Evolutionary conservation across 2,797 vertebrate species (phyloP).

Genomic region (Pangasius sanitwongsei): DNA sequence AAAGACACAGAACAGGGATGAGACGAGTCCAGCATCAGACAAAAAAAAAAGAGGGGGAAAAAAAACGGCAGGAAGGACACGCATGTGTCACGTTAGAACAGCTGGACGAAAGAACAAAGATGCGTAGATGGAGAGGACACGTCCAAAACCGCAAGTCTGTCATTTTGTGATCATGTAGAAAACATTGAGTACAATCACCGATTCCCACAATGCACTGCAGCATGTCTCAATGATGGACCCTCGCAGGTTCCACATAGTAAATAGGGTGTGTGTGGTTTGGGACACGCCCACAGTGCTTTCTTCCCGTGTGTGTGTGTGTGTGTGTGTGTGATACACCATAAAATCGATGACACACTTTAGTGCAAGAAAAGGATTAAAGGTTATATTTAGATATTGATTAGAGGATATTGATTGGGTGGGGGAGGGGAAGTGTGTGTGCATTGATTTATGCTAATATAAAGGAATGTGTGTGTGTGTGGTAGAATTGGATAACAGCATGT

Average conservation of each 20-base stretch:
- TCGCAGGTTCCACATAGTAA: neutral
- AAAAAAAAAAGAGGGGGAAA: neutral
- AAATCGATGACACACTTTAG: neutral
- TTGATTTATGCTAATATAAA: constrained; percentile 19
- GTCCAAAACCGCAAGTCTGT: neutral
- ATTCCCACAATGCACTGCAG: neutral
- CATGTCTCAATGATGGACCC: neutral
- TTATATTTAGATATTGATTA: constrained; percentile 40
- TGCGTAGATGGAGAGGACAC: neutral
- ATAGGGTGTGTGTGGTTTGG: neutral
- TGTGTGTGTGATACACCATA: neutral
- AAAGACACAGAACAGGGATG: neutral
- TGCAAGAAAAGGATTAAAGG: constrained; percentile 23
- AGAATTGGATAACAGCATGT: neutral
- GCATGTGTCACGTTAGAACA: constrained; percentile 16
- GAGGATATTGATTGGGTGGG: constrained; percentile 42
- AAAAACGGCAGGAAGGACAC: constrained; percentile 2
- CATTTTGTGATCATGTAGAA: neutral
- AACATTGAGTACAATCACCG: neutral
- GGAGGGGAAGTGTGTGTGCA: constrained; percentile 1
- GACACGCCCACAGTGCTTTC: neutral
- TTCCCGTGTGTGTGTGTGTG: neutral
- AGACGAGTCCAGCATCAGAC: neutral
- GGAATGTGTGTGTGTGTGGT: neutral
- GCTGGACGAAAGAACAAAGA: neutral